Evolutionary conservation across 2,797 vertebrate species (phyloP).

Genomic region (Vultur gryphus): DNA sequence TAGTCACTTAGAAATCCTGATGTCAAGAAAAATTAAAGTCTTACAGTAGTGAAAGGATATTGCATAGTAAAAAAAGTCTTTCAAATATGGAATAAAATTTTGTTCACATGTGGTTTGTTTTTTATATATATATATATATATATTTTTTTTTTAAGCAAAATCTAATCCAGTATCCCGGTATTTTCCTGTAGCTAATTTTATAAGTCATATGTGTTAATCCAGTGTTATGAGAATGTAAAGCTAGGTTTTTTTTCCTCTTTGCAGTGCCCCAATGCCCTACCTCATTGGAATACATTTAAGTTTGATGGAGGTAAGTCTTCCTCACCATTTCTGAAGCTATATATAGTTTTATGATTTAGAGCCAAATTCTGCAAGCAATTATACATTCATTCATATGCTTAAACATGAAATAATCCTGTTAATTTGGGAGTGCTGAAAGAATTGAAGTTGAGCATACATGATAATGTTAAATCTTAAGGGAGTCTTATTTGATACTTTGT

Average conservation of each 20-base stretch:
- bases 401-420: not conserved
- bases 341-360: not conserved
- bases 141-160: conserved; percentile 35
- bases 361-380: conserved; percentile 1
- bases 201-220: not conserved
- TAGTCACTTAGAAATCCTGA: not conserved
- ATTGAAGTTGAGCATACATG: not conserved
- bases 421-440: not conserved
- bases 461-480: not conserved
- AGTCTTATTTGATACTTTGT: not conserved
- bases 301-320: conserved; percentile 91
- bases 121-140: not conserved
- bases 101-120: not conserved
- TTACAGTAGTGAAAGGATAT: not conserved
- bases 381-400: conserved; percentile 8
- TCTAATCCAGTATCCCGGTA: conserved; percentile 13
- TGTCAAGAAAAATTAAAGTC: not conserved
- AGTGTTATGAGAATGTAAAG: conserved; percentile 61
- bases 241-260: conserved; percentile 64
- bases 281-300: conserved; percentile 98
- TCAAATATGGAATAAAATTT: not conserved
- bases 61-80: not conserved
- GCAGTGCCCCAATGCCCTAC: conserved; percentile 98
- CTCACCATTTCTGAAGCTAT: not conserved
- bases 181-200: conserved; percentile 21